Base-by-base conservation (phyloP, 1,140 invertebrate species). In the Teleogryllus occipitalis region DNA sequence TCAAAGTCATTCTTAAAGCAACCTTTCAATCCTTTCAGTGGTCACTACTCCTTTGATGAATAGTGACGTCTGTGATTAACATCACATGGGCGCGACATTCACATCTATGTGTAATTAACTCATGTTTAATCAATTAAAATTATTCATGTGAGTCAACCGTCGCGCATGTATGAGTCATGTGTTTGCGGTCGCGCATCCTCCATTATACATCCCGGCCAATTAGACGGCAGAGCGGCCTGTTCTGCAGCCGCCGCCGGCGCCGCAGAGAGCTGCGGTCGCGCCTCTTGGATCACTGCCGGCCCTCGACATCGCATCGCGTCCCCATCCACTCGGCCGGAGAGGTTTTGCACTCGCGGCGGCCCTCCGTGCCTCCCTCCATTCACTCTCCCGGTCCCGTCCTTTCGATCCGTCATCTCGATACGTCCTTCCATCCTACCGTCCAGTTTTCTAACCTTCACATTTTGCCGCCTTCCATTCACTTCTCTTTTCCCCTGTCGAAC, bases 121-220 rank as follows among this genome's bases (percentile, higher is more conserved):
- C 54, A 65, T 65, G 54, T 65, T 65, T 65, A 65, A 65, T 65
- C 54, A 65, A 65, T 65, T 65, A 65, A 65, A 65, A 14, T 65
- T 65, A 65, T 65, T 65, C 54, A 65, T 65, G 54, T 65, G 54
- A 14, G 10, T 18, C 54, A 65, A 10, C 54, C 10, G 54, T 18
- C 54, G 18, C 10, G 54, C 54, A 65, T 65, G 54, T 65, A 65
- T 65, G 54, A 65, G 10, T 65, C 54, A 65, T 65, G 54, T 65
- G 54, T 65, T 65, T 65, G 54, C 54, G 54, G 54, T 65, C 0
- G 54, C 18, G 54, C 18, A 18, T 65, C 54, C 54, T 65, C 10
- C 54, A 65, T 65, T 65, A 65, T 65, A 65, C 54, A 65, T 65
- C 54, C 54, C 7, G 54, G 54, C 10, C 54, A 65, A 65, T 65